phyloP scores from a whole-genome alignment of 2,888 invertebrate genomes.

The Tribolium freemani region DNA sequence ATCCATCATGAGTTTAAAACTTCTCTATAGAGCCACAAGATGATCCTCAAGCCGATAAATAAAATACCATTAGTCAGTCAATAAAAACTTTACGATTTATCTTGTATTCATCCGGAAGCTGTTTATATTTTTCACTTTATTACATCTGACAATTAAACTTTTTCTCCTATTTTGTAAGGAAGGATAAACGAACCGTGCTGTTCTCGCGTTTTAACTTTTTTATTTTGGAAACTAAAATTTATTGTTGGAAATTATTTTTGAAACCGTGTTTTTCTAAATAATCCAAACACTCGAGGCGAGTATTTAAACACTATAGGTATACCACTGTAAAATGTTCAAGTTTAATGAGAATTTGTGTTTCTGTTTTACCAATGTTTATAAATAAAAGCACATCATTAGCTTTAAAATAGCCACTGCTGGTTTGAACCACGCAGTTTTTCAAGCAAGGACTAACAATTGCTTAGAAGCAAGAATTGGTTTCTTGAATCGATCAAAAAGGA shows the following conservation, averaged over 20 bases:
- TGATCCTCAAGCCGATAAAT: not conserved
- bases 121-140: conserved; percentile 51
- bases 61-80: not conserved
- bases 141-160: conserved; percentile 41
- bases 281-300: not conserved
- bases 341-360: not conserved
- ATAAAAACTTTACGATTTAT: conserved; percentile 4
- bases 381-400: not conserved
- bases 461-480: no score
- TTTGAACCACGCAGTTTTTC: no score
- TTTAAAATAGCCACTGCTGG: not conserved
- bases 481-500: no score
- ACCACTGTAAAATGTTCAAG: not conserved
- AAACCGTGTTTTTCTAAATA: not conserved
- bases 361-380: not conserved
- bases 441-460: no score
- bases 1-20: not conserved
- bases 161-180: not conserved
- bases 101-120: not conserved
- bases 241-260: not conserved
- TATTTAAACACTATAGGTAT: not conserved
- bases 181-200: conserved; percentile 25
- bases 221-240: conserved; percentile 3
- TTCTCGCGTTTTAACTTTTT: conserved; percentile 30
- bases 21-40: not conserved